Evolutionary conservation across 2,113 vertebrate species (phyloP).

Genomic region (Camelus dromedarius): DNA sequence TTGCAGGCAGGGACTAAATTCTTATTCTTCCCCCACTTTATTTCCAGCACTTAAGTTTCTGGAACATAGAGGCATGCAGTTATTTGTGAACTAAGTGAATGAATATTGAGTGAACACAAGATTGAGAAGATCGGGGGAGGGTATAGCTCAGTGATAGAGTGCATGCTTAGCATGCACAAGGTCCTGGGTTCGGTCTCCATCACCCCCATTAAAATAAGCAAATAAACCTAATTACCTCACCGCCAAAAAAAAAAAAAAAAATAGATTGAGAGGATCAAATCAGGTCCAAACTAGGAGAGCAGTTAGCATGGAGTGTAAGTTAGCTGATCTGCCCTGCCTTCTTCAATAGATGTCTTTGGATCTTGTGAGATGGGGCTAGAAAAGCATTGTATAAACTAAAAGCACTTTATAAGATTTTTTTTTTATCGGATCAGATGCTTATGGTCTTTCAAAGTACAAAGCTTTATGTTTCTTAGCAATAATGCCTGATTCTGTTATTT

Average conservation of each 20-base stretch:
- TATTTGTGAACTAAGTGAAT: slow-evolving; percentile 29
- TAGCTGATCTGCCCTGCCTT: not conserved
- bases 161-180: too few relatives aligned
- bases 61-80: not conserved
- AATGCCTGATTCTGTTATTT: slow-evolving; percentile 25
- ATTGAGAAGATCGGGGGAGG: not conserved
- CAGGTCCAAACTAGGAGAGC: not conserved
- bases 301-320: not conserved
- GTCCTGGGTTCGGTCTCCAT: too few relatives aligned
- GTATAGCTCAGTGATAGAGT: too few relatives aligned
- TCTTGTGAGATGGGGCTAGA: not conserved
- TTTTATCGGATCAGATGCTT: not conserved
- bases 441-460: not conserved
- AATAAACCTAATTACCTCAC: too few relatives aligned
- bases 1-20: not conserved
- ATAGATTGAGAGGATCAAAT: not conserved
- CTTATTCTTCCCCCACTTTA: not conserved
- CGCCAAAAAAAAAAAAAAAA: too few relatives aligned
- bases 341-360: not conserved
- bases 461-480: slow-evolving; percentile 41
- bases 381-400: not conserved
- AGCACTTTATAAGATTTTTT: not conserved
- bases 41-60: slow-evolving; percentile 6
- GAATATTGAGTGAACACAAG: not conserved
- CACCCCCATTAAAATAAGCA: too few relatives aligned